These are phyloP conservation scores for Archaeoteleia sp. DNA, from an alignment of 2,888 invertebrate species.

Conservation along the genomic window DNA sequence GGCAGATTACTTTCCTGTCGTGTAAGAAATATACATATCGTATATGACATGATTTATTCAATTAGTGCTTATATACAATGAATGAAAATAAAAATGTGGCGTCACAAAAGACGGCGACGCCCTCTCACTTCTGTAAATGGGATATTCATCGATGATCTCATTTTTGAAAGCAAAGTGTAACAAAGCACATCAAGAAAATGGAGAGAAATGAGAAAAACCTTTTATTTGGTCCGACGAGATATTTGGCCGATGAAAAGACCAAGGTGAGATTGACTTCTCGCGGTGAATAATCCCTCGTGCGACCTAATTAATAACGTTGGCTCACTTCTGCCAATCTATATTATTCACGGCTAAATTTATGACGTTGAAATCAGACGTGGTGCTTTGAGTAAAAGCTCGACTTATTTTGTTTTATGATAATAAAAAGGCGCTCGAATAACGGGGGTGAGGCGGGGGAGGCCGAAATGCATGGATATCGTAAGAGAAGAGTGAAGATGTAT, in stretches of 20 bases:
- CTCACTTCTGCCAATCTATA: slow-evolving; percentile 8
- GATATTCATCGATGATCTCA: too few relatives aligned
- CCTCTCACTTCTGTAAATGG: too few relatives aligned
- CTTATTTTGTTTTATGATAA: slow-evolving; percentile 31
- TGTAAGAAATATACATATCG: too few relatives aligned
- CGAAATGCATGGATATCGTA: background rate
- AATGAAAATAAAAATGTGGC: too few relatives aligned
- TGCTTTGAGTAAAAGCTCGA: slow-evolving; percentile 16
- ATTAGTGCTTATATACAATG: too few relatives aligned
- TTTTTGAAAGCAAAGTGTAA: too few relatives aligned
- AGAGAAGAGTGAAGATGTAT: slow-evolving; percentile 9
- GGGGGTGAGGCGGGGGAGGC: background rate
- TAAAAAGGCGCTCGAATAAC: slow-evolving; percentile 31
- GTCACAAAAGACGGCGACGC: too few relatives aligned
- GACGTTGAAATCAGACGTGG: slow-evolving; percentile 27
- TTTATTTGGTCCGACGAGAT: slow-evolving; percentile 1
- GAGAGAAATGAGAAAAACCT: slow-evolving; percentile 10
- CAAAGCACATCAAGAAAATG: too few relatives aligned
- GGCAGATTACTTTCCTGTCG: too few relatives aligned
- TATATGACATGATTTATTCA: too few relatives aligned
- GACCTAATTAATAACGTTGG: slow-evolving; percentile 52
- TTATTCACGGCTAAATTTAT: slow-evolving; percentile 44
- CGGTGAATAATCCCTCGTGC: slow-evolving; percentile 23
- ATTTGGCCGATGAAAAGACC: slow-evolving; percentile 22
- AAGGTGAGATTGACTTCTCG: slow-evolving; percentile 16